A percentile compares a stretch with the other conserved stretches of the same genome.
Conservation (phyloP, 2,797 vertebrate genomes). For the Triplophysa yarkandensis region DNA sequence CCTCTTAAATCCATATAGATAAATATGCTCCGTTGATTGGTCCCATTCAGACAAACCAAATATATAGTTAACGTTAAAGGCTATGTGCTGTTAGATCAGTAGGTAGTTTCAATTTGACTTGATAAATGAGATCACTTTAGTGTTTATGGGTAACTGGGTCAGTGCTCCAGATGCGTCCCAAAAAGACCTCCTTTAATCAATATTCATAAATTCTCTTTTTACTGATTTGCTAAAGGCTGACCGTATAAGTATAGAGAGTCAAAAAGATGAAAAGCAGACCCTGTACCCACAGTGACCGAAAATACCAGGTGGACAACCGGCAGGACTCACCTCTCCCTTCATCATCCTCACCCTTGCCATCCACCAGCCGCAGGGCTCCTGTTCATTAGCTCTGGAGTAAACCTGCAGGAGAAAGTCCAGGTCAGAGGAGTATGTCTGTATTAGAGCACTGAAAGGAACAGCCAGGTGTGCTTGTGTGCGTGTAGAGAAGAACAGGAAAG, state of each 20-base stretch:
- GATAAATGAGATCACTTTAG: constrained; percentile 31
- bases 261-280: background rate
- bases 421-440: background rate
- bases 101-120: constrained; percentile 2
- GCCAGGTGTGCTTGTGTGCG: background rate
- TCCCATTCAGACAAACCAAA: constrained; percentile 12
- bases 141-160: constrained; percentile 54
- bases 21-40: background rate
- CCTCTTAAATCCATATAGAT: background rate
- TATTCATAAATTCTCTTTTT: constrained; percentile 35
- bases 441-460: background rate
- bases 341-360: constrained; percentile 91
- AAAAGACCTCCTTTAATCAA: constrained; percentile 20
- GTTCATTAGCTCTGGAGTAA: constrained; percentile 89
- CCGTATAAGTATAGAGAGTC: background rate
- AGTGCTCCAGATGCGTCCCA: constrained; percentile 32
- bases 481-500: background rate
- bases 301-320: background rate
- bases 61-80: background rate
- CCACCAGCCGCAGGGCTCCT: constrained; percentile 94
- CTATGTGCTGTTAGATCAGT: background rate
- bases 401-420: constrained; percentile 71
- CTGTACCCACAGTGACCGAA: background rate
- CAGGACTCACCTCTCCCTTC: constrained; percentile 87
- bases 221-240: background rate